Base-by-base conservation (phyloP, 2,797 vertebrate genomes). In the Rhinogobio ventralis region DNA sequence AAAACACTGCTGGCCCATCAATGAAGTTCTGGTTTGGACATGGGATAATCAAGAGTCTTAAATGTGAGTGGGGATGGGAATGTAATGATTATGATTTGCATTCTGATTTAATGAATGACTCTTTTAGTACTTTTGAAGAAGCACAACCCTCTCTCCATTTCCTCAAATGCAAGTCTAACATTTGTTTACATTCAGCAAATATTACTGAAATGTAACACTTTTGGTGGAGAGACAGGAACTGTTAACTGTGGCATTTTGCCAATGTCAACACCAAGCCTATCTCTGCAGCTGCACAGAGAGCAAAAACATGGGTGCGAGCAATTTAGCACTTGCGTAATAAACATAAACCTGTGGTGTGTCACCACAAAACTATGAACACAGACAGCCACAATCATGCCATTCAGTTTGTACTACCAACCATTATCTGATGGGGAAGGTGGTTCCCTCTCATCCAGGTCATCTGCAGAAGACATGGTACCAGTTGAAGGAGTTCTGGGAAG, bases 381-480 rank as follows among this genome's bases (percentile, higher is more conserved):
- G 68, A 82, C n/a, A 17, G 15, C 85, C 67, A 82, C 64, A 77
- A 14, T 28, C 67, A 64, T 11, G 36, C 28, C 6, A 30, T 60
- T 75, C 4, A 20, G 11, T 20, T 53, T 55, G 36, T 39, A 28
- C 42, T 28, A 86, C 85, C 89, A 94, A 97, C 96, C 96, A 86
- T 95, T 95, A 90, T 96, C 96, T 86, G 94, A 96, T 88, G 96
- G 96, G 69, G 95, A 96, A 1, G 95, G 96, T 46, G 95, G 97
- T 85, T 99, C 98, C 90, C 97, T 93, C 81, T 99, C 98, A 87
- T 99, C 98, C 49, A 99, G 94, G 93, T 99, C 98, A 90, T 99
- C 98, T 1, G 98, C 97, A 67, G 98, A 99, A 15, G 98, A 99
- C 98, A 99, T 99, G 67, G 98, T 99, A 67, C 98, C 98, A 2